These are phyloP conservation scores for Sinhomidia bicolor DNA, from an alignment of 2,888 invertebrate genomes.

Conservation along the genomic window DNA sequence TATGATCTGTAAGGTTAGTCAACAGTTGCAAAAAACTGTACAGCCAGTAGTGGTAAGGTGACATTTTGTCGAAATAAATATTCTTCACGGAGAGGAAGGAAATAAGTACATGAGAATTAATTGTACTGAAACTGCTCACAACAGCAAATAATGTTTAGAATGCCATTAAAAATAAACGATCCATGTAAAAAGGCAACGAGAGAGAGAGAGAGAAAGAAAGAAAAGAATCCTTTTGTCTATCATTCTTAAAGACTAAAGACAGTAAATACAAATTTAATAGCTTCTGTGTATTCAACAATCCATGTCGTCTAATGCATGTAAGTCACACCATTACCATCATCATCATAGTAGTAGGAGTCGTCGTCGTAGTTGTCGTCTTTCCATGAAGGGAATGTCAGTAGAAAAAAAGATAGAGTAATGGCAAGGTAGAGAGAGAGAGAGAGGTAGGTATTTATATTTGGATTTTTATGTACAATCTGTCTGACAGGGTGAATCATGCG, in stretches of 20 bases:
- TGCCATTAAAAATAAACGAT: slow-evolving; percentile 47
- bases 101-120: slow-evolving; percentile 35
- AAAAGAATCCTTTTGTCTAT: slow-evolving; percentile 43
- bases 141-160: slow-evolving; percentile 35
- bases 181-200: slow-evolving; percentile 37
- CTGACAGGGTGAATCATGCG: slow-evolving; percentile 63
- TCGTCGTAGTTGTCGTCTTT: slow-evolving; percentile 6
- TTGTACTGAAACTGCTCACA: slow-evolving; percentile 14
- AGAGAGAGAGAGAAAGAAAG: background rate
- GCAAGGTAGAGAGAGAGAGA: background rate
- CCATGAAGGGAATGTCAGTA: slow-evolving; percentile 27
- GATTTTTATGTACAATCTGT: slow-evolving; percentile 50
- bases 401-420: too few relatives aligned
- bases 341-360: background rate
- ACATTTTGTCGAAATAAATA: background rate
- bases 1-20: background rate
- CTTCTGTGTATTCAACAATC: slow-evolving; percentile 38
- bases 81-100: slow-evolving; percentile 9
- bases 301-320: slow-evolving; percentile 39
- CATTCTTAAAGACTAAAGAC: slow-evolving; percentile 5
- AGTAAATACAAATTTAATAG: slow-evolving; percentile 39
- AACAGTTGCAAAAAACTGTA: background rate
- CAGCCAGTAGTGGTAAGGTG: background rate
- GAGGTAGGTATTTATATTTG: slow-evolving; percentile 59
- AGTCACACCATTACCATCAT: slow-evolving; percentile 62